Conservation (phyloP, 2,888 invertebrate species). For the Aproaerema taeniolella region DNA sequence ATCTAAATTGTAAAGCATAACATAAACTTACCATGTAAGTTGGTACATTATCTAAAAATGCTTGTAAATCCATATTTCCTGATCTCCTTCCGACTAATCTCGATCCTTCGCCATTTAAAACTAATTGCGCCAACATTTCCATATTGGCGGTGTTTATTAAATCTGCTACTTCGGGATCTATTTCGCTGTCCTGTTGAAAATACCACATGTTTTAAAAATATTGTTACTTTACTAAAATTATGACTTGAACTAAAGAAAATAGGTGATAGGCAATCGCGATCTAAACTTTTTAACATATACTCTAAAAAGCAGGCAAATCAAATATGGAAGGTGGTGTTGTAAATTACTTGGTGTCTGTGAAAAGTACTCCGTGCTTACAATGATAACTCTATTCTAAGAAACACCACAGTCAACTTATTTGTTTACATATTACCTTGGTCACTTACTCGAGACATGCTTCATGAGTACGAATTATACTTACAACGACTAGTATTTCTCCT, state of each 20-base stretch:
- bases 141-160: slow-evolving; percentile 87
- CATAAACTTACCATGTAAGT: slow-evolving; percentile 88
- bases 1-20: too few species aligned
- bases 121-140: slow-evolving; percentile 92
- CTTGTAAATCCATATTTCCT: slow-evolving; percentile 87
- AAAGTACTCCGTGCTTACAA: slow-evolving; percentile 60
- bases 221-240: too few species aligned
- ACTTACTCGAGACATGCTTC: slow-evolving; percentile 43
- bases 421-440: slow-evolving; percentile 61
- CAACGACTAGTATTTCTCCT: slow-evolving; percentile 59
- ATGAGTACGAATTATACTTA: slow-evolving; percentile 59
- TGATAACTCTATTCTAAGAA: slow-evolving; percentile 63
- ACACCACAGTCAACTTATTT: slow-evolving; percentile 66
- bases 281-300: slow-evolving; percentile 38
- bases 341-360: slow-evolving; percentile 52
- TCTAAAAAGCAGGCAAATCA: slow-evolving; percentile 73
- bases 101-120: slow-evolving; percentile 92
- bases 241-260: too few species aligned
- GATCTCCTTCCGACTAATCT: slow-evolving; percentile 83
- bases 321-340: slow-evolving; percentile 61
- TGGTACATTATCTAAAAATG: slow-evolving; percentile 92
- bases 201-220: slow-evolving; percentile 1
- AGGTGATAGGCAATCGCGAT: slow-evolving; percentile 42
- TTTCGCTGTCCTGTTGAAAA: slow-evolving; percentile 62
- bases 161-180: slow-evolving; percentile 81